Conservation (phyloP, 2,888 invertebrate species). For the Halictus ligatus region DNA sequence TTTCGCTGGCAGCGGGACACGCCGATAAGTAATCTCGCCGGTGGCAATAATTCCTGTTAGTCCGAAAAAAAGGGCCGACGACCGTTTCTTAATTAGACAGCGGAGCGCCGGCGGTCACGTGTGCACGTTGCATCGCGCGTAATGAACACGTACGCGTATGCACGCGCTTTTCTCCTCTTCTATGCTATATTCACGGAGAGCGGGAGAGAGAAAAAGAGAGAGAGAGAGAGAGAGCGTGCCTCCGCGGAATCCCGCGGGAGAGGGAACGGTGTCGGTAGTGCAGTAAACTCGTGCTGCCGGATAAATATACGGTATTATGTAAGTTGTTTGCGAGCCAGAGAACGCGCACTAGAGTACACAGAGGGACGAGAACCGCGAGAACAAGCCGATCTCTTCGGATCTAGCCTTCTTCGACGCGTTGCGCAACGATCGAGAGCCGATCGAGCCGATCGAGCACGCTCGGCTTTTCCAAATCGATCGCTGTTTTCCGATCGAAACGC, state of each 20-base stretch:
- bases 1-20: constrained; percentile 4
- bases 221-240: constrained; percentile 22
- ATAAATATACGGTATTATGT: constrained; percentile 78
- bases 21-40: constrained; percentile 38
- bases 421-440: constrained; percentile 57
- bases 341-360: constrained; percentile 13
- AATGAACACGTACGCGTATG: constrained; percentile 48
- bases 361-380: constrained; percentile 25
- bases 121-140: not conserved
- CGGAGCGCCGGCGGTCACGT: constrained; percentile 18
- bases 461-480: constrained; percentile 11
- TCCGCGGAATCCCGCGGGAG: constrained; percentile 17
- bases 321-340: constrained; percentile 76
- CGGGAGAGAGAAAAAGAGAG: not conserved
- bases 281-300: constrained; percentile 67
- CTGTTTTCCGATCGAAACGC: not conserved
- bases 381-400: constrained; percentile 47
- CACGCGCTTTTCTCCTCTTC: not conserved
- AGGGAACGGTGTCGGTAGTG: constrained; percentile 61
- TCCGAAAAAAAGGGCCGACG: not conserved
- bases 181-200: not conserved
- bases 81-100: constrained; percentile 56
- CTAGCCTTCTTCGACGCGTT: constrained; percentile 43
- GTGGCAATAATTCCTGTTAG: constrained; percentile 22
- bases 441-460: constrained; percentile 10